Percentiles rank a stretch among this genome's conserved stretches.
Conservation (phyloP, 1,140 invertebrate genomes). For the Diorhabda elongata region DNA sequence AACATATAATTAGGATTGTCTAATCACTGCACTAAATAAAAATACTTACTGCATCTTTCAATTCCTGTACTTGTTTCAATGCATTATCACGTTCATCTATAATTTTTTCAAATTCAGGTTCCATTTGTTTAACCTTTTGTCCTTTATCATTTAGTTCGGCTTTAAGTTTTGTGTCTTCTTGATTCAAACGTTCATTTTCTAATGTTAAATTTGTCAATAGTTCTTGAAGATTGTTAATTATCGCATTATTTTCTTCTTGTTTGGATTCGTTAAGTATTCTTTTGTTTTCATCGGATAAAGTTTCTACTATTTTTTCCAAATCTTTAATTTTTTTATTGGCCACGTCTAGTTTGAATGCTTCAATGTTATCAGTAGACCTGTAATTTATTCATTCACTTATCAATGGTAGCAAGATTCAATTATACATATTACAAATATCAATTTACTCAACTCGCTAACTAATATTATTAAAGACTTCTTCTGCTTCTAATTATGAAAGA, state of each 20-base stretch:
- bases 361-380: constrained; percentile 20
- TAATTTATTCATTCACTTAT: too few relatives aligned
- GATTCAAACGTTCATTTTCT: not conserved
- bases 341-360: constrained; percentile 24
- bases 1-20: not conserved
- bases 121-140: not conserved
- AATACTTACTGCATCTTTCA: not conserved
- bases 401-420: too few relatives aligned
- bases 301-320: constrained; percentile 9
- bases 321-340: constrained; percentile 24
- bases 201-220: too few relatives aligned
- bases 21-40: not conserved
- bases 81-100: not conserved
- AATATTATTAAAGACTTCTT: too few relatives aligned
- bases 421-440: too few relatives aligned
- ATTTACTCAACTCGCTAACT: too few relatives aligned
- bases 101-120: not conserved
- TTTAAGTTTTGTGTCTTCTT: constrained; percentile 3
- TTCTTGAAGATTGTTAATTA: not conserved
- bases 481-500: too few relatives aligned
- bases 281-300: constrained; percentile 3
- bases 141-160: constrained; percentile 6
- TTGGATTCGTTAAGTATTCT: not conserved
- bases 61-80: not conserved
- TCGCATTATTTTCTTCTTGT: not conserved